Base-by-base conservation (phyloP, 2,113 vertebrate species). In the Scortum barcoo region DNA sequence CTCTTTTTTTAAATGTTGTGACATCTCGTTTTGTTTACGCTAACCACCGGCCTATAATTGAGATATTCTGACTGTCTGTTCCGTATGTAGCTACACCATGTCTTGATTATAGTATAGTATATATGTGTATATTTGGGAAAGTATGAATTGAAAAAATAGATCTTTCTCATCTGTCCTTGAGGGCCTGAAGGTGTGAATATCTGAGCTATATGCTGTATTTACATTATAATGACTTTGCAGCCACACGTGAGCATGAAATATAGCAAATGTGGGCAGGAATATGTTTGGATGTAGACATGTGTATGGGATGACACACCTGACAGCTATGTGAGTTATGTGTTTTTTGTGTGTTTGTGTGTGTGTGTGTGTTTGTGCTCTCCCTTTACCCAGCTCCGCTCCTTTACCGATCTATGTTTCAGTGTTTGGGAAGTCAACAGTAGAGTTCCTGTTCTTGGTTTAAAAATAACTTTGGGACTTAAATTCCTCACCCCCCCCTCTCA, bases 371-470 rank as follows among this genome's bases (percentile, higher is more conserved):
- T 65, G 14, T 71, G 16, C 28, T 20, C 42, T 65, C 63, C 60
- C 60, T 28, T 70, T 58, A 30, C 69, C 70, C 72, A 17, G 69
- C 57, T 61, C 80, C 16, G 2, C 83, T 88, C 79, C 77, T 84
- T 40, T 69, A 76, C 76, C 26, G 33, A 79, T 87, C 63, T 85
- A 76, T 86, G 78, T 89, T 76, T 79, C 50, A 83, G 72, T 86
- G 85, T 92, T 93, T 91, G 84, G 69, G 84, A 80, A 93, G 86
- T 93, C 90, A 94, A 94, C 93, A 94, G 89, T 84, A 78, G 77
- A 91, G 91, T 93, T 94, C 90, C 92, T 93, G 93, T 93, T 94
- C 88, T 90, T 68, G 60, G 90, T 91, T 89, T 94, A 92, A 94
- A 95, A 94, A 94, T 94, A 93, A 91, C 92, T 92, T 84, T 84